phyloP scores from a whole-genome alignment of 2,888 invertebrate species.

The Limenitis arthemis region DNA sequence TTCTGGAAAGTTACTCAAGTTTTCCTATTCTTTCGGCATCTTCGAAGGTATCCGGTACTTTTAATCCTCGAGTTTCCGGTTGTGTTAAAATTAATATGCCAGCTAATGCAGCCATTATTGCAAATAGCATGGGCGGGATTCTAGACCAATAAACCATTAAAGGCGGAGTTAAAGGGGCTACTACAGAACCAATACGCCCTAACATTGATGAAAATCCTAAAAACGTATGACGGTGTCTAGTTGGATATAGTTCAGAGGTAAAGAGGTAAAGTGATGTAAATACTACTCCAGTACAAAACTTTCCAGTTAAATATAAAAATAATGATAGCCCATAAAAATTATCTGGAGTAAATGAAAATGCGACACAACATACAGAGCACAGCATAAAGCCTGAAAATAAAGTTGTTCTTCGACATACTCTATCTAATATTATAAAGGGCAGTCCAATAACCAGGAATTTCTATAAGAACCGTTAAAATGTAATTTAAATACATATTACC shows the following conservation, averaged over 20 bases:
- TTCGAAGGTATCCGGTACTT: constrained; percentile 60
- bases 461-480: constrained; percentile 74
- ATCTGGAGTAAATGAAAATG: constrained; percentile 63
- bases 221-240: constrained; percentile 76
- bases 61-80: constrained; percentile 54
- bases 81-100: constrained; percentile 51
- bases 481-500: constrained; percentile 86
- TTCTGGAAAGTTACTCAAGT: constrained; percentile 4
- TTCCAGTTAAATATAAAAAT: constrained; percentile 72
- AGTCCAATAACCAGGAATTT: constrained; percentile 80
- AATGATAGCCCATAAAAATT: constrained; percentile 42
- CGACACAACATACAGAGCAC: constrained; percentile 66
- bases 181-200: constrained; percentile 78
- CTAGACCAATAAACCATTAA: constrained; percentile 66
- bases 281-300: constrained; percentile 75
- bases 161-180: constrained; percentile 78
- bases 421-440: constrained; percentile 75
- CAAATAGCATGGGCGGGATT: constrained; percentile 58
- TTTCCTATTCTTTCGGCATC: constrained; percentile 55
- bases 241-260: constrained; percentile 82
- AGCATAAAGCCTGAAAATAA: constrained; percentile 50
- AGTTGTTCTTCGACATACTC: constrained; percentile 66
- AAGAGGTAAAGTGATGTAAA: constrained; percentile 77
- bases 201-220: constrained; percentile 80
- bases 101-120: constrained; percentile 46